Conservation (phyloP, 2,888 invertebrate genomes). For the Cataglyphis livida region DNA sequence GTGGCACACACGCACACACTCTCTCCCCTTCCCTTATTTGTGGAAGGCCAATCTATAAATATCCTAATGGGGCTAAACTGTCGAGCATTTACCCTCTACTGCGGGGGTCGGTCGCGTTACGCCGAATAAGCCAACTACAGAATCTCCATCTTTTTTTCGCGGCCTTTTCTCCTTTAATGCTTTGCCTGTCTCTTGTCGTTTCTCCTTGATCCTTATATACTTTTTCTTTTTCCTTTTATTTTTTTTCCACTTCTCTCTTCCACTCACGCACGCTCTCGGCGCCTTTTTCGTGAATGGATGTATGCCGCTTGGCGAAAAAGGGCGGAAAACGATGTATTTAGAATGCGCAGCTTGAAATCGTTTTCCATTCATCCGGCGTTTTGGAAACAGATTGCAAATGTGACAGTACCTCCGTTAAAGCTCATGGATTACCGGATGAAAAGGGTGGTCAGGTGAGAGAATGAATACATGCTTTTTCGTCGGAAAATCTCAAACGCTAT, state of each 20-base stretch:
- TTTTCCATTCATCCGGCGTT: conserved; percentile 68
- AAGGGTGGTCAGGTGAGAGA: conserved; percentile 41
- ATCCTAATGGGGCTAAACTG: conserved; percentile 83
- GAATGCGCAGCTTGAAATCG: conserved; percentile 73
- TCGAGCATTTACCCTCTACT: conserved; percentile 78
- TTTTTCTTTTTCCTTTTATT: conserved; percentile 44
- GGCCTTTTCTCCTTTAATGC: conserved; percentile 48
- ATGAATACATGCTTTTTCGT: conserved; percentile 22
- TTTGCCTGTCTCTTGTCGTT: conserved; percentile 14
- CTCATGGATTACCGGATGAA: conserved; percentile 41
- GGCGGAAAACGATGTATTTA: conserved; percentile 68
- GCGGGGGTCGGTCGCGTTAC: conserved; percentile 65
- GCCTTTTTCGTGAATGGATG: conserved; percentile 57
- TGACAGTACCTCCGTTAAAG: conserved; percentile 25
- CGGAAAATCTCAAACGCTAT: conserved; percentile 40
- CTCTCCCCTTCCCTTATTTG: conserved; percentile 12
- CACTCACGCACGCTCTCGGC: not conserved
- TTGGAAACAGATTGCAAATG: conserved; percentile 50
- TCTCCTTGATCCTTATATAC: not conserved
- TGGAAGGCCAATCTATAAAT: conserved; percentile 81
- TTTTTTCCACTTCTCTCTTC: conserved; percentile 37
- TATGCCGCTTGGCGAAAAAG: conserved; percentile 60
- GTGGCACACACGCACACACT: conserved; percentile 17
- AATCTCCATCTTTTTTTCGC: conserved; percentile 54
- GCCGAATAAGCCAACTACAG: conserved; percentile 66